Evolutionary conservation across 1,140 invertebrate species (phyloP).

Genomic region (Brachionus sp.): DNA sequence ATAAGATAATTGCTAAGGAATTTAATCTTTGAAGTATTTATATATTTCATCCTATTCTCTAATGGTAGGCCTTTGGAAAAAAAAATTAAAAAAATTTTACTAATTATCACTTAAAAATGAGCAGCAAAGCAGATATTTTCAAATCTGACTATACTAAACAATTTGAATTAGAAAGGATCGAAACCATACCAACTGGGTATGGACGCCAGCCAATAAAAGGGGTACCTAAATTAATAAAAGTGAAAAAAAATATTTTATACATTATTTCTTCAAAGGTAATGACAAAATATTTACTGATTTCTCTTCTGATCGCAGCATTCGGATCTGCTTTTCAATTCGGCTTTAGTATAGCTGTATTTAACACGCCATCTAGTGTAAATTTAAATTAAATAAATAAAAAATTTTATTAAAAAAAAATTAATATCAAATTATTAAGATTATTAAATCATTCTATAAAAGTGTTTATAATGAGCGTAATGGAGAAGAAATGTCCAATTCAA

Average conservation of each 20-base stretch:
- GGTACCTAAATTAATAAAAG: not conserved
- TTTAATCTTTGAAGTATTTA: not conserved
- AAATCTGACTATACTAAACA: not conserved
- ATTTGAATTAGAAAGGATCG: slow-evolving; percentile 20
- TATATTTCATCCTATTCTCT: not conserved
- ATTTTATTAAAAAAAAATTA: not conserved
- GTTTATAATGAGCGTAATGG: slow-evolving; percentile 10
- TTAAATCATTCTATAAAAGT: slow-evolving; percentile 34
- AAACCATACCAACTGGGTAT: not conserved
- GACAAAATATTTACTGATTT: slow-evolving; percentile 71
- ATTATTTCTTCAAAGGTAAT: slow-evolving; percentile 64
- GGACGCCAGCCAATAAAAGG: not conserved
- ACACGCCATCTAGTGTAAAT: slow-evolving; percentile 74
- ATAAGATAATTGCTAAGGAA: not conserved
- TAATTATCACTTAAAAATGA: not conserved
- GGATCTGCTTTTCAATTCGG: slow-evolving; percentile 93
- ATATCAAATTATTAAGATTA: not conserved
- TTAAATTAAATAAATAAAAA: not conserved
- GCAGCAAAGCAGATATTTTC: not conserved
- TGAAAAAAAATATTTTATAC: not conserved
- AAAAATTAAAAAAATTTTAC: not conserved
- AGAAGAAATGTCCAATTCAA: not conserved
- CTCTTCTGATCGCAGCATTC: slow-evolving; percentile 75
- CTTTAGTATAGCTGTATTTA: slow-evolving; percentile 88
- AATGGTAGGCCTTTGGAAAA: not conserved